phyloP scores from a whole-genome alignment of 2,113 vertebrate genomes.

The Setophaga petechia region DNA sequence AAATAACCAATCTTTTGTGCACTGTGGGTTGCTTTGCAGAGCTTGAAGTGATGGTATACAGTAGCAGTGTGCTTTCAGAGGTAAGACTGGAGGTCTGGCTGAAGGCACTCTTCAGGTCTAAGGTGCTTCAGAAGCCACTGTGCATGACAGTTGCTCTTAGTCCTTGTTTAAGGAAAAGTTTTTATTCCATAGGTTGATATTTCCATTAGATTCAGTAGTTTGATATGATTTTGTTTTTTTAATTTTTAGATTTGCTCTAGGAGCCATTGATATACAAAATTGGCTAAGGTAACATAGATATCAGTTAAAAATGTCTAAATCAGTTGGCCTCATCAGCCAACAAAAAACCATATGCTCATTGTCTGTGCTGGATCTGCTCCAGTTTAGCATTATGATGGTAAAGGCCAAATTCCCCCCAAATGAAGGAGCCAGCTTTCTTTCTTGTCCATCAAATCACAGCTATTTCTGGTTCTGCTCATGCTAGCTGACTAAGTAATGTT shows the following conservation, averaged over 20 bases:
- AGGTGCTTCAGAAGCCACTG: neutral
- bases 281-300: neutral
- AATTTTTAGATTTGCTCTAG: neutral
- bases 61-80: neutral
- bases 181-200: neutral
- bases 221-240: neutral
- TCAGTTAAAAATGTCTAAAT: neutral
- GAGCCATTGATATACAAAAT: neutral
- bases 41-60: neutral
- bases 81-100: neutral
- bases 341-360: neutral
- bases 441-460: neutral
- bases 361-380: neutral
- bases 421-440: neutral
- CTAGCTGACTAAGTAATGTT: neutral
- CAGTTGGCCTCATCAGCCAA: neutral
- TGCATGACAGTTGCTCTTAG: neutral
- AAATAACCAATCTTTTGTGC: conserved; percentile 38
- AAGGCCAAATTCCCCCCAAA: neutral
- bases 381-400: neutral
- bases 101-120: neutral
- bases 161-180: neutral
- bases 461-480: neutral
- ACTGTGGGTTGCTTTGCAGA: neutral
- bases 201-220: neutral